Evolutionary conservation across 2,113 vertebrate genomes (phyloP).

Genomic region (Propithecus coquereli): DNA sequence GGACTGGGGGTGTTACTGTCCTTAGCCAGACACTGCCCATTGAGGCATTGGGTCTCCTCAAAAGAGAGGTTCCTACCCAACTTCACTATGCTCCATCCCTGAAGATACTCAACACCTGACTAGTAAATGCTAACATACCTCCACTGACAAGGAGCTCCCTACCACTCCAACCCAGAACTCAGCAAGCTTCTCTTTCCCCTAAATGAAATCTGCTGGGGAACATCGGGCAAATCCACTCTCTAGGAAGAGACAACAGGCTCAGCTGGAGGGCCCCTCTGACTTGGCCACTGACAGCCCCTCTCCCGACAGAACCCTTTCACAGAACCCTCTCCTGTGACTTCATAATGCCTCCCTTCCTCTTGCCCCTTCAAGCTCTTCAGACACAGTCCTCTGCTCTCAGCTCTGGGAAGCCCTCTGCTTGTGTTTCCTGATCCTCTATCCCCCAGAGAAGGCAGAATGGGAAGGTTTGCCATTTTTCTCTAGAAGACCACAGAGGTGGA

Average conservation of each 20-base stretch:
- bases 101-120: not conserved
- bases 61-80: not conserved
- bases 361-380: not conserved
- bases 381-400: not conserved
- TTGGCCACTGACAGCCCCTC: not conserved
- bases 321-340: not conserved
- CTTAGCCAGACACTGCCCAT: not conserved
- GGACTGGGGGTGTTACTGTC: not conserved
- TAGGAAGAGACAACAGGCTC: not conserved
- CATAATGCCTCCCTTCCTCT: not conserved
- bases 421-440: not conserved
- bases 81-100: not conserved
- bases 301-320: not conserved
- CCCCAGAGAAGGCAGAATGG: not conserved
- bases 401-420: not conserved
- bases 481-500: not conserved
- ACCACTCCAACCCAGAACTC: not conserved
- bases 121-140: not conserved
- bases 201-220: not conserved
- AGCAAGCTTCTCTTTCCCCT: not conserved
- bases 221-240: not conserved
- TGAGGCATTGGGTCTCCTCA: not conserved
- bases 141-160: not conserved
- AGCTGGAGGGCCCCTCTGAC: not conserved
- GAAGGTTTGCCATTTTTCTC: not conserved